Base-by-base conservation (phyloP, 2,113 vertebrate genomes). In the Illadopsis cleaveri region DNA sequence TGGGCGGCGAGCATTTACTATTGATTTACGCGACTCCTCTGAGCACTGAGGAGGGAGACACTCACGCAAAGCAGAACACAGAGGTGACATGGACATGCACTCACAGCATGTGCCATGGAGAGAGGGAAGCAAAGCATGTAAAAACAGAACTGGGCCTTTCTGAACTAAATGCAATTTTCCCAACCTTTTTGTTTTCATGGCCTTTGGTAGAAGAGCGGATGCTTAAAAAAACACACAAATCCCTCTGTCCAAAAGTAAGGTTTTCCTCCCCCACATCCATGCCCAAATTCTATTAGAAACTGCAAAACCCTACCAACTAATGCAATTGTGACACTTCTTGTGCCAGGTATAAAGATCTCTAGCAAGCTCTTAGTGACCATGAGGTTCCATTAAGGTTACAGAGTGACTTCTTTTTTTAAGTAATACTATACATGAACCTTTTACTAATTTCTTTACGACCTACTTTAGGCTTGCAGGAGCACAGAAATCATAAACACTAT, bases 1-100 rank as follows among this genome's bases (percentile, higher is more conserved):
- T 97, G 95, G 98, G 98, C 76, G 96, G 97, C 47, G 71, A 97
- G 95, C 96, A 79, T 96, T 98, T 98, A 98, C 98, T 98, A 98
- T 93, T 94, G 97, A 97, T 97, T 98, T 97, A 98, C 97, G 91
- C 97, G 95, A 91, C 96, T 96, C 87, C 78, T 56, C 93, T 40
- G 40, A 40, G 61, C 90, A 92, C 42, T 83, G 96, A 96, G 97
- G 31, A 56, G 40, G 58, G 54, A 81, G 56, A 73, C 11, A 47
- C 35, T 57, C 65, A 70, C 6, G 17, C 1, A 51, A 44, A 77
- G 83, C 90, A 76, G 71, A 0, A 53, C 48, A 82, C 51, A 65
- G 78, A 25, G 56, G 62, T 11, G 57, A 65, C 71, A 84, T 1
- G 78, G 82, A 91, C 3, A 12, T 1, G 5, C 47, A 50, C 62